phyloP scores from a whole-genome alignment of 2,113 vertebrate species.

The Ptyas mucosa region DNA sequence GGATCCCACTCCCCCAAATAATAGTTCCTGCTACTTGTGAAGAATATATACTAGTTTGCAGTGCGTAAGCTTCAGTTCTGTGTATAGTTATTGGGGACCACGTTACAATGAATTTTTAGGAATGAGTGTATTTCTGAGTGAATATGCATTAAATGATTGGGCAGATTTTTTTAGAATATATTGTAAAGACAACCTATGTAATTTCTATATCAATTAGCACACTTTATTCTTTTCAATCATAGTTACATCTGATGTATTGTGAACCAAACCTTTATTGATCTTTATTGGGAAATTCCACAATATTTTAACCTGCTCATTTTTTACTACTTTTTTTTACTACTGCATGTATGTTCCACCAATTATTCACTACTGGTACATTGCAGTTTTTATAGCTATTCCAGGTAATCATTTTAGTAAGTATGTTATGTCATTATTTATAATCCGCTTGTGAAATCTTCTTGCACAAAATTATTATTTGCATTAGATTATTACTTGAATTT shows the following conservation, averaged over 20 bases:
- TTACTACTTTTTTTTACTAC: neutral
- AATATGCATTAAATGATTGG: neutral
- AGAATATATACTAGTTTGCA: neutral
- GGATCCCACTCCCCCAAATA: neutral
- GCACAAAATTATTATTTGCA: neutral
- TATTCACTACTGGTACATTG: neutral
- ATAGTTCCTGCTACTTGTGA: neutral
- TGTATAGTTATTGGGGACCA: neutral
- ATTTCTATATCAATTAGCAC: neutral
- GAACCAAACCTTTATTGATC: neutral
- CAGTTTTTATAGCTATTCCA: neutral
- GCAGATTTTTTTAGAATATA: neutral
- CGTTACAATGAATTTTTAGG: neutral
- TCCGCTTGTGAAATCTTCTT: neutral
- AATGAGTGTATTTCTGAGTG: neutral
- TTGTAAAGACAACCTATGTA: neutral
- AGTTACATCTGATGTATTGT: neutral
- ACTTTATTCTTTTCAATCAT: neutral
- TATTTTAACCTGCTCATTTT: neutral
- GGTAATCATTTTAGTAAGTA: neutral
- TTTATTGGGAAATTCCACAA: neutral
- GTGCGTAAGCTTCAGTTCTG: neutral
- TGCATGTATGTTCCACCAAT: neutral
- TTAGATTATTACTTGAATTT: neutral
- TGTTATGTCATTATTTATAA: neutral